A percentile compares a stretch with the other conserved stretches of the same genome.
These are phyloP conservation scores for Neodiprion fabricii DNA, from an alignment of 1,140 invertebrate species.

Conservation along the genomic window DNA sequence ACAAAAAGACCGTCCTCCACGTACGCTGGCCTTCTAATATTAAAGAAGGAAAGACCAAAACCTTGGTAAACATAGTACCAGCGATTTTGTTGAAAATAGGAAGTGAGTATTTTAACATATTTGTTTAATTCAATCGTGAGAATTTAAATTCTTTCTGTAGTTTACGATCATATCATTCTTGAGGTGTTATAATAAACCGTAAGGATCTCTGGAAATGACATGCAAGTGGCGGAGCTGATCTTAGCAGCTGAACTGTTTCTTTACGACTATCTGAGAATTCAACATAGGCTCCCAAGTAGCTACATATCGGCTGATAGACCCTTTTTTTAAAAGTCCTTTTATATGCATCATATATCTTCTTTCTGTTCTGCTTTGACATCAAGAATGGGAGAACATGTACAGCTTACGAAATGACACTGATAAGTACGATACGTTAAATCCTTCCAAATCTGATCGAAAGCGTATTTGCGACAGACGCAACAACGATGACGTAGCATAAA, in stretches of 20 bases:
- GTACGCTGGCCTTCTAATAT: neutral
- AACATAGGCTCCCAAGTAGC: neutral
- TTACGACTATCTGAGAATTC: neutral
- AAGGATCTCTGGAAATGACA: neutral
- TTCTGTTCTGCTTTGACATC: neutral
- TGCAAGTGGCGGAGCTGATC: neutral
- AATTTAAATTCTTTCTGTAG: neutral
- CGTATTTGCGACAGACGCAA: neutral
- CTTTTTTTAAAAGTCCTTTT: neutral
- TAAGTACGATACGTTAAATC: neutral
- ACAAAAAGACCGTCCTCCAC: slow-evolving; percentile 2
- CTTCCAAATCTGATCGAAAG: slow-evolving; percentile 1
- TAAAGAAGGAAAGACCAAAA: neutral
- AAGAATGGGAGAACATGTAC: neutral
- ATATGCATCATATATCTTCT: neutral
- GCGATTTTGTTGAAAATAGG: slow-evolving; percentile 3
- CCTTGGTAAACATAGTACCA: neutral
- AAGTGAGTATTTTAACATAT: neutral
- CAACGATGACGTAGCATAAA: neutral
- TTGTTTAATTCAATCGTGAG: neutral
- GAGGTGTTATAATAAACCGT: neutral
- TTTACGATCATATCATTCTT: neutral
- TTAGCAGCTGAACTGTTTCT: neutral
- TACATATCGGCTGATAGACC: neutral
- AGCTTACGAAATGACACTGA: neutral